Base-by-base conservation (phyloP, 2,797 vertebrate genomes). In the Gymnothorax javanicus region DNA sequence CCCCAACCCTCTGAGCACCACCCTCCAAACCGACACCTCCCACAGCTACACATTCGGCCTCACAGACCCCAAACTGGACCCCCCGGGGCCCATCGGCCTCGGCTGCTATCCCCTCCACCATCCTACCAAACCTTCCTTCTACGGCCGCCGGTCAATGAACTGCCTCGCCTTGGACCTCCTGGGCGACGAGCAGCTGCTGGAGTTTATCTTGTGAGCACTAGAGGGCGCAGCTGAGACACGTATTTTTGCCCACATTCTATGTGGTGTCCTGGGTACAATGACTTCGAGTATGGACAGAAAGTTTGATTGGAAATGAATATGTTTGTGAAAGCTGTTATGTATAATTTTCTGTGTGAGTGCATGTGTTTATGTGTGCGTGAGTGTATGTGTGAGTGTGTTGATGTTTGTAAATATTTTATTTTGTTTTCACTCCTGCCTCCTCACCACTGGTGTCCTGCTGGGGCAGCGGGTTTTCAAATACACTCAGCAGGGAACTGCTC, bases 11-110 rank as follows among this genome's bases (percentile, higher is more conserved):
- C 89, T 96, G 0, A 93, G 92, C 57, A 92, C 91, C 8, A 88
- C 90, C 0, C 89, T 96, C 27, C 95, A 94, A 1, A 94, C 94
- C 0, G 95, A 97, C 90, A 95, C 95, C 0, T 97, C 95, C 60
- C 95, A 95, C 92, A 96, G 96, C 90, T 96, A 95, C 88, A 97
- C 96, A 0, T 97, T 96, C 20, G 96, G 95, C 83, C 95, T 96
- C 57, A 91, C 94, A 59, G 93, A 94, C 25, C 82, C 91, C 86
- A 93, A 94, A 52, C 89, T 91, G 50, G 94, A 94, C 85, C 89
- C 95, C 83, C 93, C 93, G 88, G 87, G 89, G 85, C 94, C 92
- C 0, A 89, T 89, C 79, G 95, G 91, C 0, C 58, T 85, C 79
- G 93, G 91, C 82, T 95, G 96, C 67, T 94, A 94, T 89, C 94